A percentile compares a stretch with the other conserved stretches of the same genome.
phyloP scores from a whole-genome alignment of 1,140 invertebrate genomes.

The Platyscapa corneri region DNA sequence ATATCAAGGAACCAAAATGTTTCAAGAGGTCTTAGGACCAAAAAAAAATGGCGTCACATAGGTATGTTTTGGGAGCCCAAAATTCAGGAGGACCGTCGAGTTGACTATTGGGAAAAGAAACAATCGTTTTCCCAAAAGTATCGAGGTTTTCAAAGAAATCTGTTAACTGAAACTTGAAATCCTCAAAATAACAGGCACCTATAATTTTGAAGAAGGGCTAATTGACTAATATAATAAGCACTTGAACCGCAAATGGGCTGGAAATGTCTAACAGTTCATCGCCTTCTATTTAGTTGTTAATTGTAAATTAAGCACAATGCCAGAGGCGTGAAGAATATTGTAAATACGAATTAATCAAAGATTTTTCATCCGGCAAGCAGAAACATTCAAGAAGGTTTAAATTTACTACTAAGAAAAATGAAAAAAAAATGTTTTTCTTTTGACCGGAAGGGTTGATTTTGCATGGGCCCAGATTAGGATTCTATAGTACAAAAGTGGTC shows the following conservation, averaged over 20 bases:
- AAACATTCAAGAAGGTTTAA: constrained; percentile 32
- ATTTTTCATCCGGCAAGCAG: constrained; percentile 50
- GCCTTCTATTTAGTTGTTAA: constrained; percentile 53
- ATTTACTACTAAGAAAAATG: constrained; percentile 5
- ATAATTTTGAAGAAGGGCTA: constrained; percentile 49
- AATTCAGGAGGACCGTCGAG: neutral
- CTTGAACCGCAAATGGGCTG: neutral
- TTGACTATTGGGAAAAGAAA: constrained; percentile 29
- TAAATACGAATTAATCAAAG: constrained; percentile 70
- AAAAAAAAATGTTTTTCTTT: constrained; percentile 33
- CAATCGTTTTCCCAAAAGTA: neutral
- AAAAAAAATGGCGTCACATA: constrained; percentile 20
- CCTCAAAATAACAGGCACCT: constrained; percentile 59
- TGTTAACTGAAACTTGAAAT: constrained; percentile 66
- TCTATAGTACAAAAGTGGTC: constrained; percentile 38
- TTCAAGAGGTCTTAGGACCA: constrained; percentile 53
- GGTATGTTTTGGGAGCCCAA: neutral
- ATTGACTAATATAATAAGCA: neutral
- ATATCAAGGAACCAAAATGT: constrained; percentile 59
- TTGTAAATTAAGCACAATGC: constrained; percentile 58
- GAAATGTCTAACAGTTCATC: neutral
- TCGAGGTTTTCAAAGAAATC: constrained; percentile 48
- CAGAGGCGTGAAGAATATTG: constrained; percentile 67
- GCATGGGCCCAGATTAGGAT: constrained; percentile 53
- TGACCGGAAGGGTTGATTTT: constrained; percentile 62